Evolutionary conservation across 2,113 vertebrate genomes (phyloP).

Genomic region (Crypturellus undulatus): DNA sequence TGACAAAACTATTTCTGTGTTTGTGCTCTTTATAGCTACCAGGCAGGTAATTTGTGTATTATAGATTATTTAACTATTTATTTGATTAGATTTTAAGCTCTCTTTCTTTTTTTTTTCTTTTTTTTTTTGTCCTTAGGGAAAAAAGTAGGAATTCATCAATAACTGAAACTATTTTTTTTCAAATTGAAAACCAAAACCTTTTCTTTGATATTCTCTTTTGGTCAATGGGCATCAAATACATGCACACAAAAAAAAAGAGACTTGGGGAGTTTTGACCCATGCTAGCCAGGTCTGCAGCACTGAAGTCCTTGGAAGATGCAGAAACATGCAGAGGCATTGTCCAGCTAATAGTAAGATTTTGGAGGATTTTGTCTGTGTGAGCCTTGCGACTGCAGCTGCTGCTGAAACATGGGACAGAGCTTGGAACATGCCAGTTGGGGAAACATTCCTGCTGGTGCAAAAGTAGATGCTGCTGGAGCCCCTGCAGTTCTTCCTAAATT

Average conservation of each 20-base stretch:
- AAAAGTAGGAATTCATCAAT: neutral
- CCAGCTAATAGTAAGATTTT: neutral
- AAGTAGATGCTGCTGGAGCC: conserved; percentile 14
- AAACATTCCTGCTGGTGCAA: conserved; percentile 28
- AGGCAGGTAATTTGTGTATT: neutral
- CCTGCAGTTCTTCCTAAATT: conserved; percentile 60
- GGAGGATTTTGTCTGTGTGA: neutral
- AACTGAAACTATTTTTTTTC: neutral
- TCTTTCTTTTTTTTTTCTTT: too few relatives aligned
- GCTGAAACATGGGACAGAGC: neutral
- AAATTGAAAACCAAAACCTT: neutral
- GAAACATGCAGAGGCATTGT: neutral
- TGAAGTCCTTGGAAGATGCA: neutral
- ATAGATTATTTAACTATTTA: neutral
- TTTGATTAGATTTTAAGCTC: neutral
- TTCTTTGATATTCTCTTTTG: neutral
- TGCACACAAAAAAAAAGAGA: neutral
- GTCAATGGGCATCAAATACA: neutral
- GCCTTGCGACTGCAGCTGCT: conserved; percentile 45
- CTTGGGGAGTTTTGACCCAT: neutral
- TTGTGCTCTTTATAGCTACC: neutral
- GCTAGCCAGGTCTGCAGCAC: neutral
- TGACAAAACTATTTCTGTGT: neutral
- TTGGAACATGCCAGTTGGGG: neutral
- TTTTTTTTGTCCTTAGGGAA: neutral